These are phyloP conservation scores for Papilio elwesi DNA, from an alignment of 2,888 invertebrate species.

Conservation along the genomic window DNA sequence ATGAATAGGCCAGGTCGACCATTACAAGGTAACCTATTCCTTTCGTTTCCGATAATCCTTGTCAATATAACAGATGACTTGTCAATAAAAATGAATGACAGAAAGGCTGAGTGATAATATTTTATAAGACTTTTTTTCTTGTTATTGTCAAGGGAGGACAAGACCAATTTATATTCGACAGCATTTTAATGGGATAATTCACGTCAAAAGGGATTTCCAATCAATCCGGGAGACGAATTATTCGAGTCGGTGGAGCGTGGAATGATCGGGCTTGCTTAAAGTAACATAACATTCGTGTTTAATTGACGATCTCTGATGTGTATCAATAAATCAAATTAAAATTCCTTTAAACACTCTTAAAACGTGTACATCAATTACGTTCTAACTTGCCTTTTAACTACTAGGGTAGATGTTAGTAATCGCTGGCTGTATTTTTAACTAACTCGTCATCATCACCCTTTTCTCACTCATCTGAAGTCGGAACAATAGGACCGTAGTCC, in stretches of 20 bases:
- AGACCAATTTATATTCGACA: slow-evolving; percentile 2
- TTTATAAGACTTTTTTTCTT: neutral
- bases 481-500: no score
- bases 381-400: no score
- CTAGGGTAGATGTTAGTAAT: no score
- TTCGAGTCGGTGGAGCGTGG: slow-evolving; percentile 1
- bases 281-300: slow-evolving; percentile 12
- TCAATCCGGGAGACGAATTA: slow-evolving; percentile 14
- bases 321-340: slow-evolving; percentile 5
- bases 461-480: no score
- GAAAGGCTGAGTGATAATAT: neutral
- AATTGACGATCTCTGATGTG: slow-evolving; percentile 2
- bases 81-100: neutral
- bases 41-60: neutral
- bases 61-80: neutral
- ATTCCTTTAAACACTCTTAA: no score
- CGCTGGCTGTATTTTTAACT: no score
- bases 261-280: slow-evolving; percentile 15
- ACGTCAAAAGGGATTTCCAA: slow-evolving; percentile 20
- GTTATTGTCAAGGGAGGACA: slow-evolving; percentile 10
- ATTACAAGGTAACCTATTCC: neutral
- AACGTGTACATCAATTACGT: no score
- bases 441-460: no score
- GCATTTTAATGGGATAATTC: slow-evolving; percentile 23
- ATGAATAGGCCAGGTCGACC: no score